phyloP scores from a whole-genome alignment of 2,797 vertebrate species.

The Acanthurus lineatus region DNA sequence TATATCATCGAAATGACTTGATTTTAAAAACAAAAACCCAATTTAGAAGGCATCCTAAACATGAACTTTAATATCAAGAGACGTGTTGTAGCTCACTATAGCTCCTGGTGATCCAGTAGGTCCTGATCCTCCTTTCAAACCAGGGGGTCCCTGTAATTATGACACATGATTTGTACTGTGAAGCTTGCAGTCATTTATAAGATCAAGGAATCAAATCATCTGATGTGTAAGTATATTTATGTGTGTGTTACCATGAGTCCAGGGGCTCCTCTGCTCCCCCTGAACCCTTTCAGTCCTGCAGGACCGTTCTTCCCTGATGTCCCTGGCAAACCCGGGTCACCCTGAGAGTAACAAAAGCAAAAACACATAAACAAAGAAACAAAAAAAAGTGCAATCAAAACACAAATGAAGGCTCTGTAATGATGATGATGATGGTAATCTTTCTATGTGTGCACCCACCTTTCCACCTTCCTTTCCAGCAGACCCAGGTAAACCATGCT shows the following conservation, averaged over 20 bases:
- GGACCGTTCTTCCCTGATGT: conserved; percentile 94
- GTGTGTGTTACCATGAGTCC: conserved; percentile 88
- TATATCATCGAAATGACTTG: no score
- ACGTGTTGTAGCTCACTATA: conserved; percentile 84
- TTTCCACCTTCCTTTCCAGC: conserved; percentile 97
- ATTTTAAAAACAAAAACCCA: background rate
- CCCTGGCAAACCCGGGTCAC: conserved; percentile 92
- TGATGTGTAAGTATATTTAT: background rate
- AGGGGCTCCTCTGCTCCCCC: conserved; percentile 92
- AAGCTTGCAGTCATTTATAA: background rate
- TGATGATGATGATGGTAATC: background rate
- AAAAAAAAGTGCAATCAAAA: background rate
- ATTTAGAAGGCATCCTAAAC: background rate
- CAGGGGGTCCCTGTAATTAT: conserved; percentile 89
- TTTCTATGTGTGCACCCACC: conserved; percentile 78
- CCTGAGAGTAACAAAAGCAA: conserved; percentile 80
- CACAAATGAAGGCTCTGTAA: background rate
- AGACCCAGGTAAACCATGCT: conserved; percentile 94
- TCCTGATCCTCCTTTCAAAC: conserved; percentile 94
- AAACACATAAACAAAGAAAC: background rate
- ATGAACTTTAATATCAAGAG: background rate
- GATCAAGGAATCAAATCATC: background rate
- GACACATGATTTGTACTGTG: conserved; percentile 13
- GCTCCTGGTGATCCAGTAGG: conserved; percentile 90
- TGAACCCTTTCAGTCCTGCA: conserved; percentile 93